These are phyloP conservation scores for Phorcus lineatus DNA, from an alignment of 2,888 invertebrate species.

Conservation along the genomic window DNA sequence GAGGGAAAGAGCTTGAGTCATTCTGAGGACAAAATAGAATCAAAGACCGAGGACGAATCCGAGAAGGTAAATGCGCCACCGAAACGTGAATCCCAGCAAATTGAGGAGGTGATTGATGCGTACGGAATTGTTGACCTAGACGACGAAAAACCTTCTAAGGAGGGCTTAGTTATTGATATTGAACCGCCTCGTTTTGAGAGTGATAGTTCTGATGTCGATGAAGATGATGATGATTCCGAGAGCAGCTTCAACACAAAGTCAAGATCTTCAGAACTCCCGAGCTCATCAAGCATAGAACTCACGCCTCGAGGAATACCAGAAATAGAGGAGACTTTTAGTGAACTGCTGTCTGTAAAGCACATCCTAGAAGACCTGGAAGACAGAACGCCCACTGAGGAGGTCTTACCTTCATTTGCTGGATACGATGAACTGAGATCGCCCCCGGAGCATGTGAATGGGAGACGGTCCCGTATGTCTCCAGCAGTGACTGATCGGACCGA, in stretches of 20 bases:
- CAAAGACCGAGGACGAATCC: constrained; percentile 28
- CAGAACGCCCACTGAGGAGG: constrained; percentile 46
- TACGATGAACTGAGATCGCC: constrained; percentile 8
- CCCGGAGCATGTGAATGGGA: constrained; percentile 8
- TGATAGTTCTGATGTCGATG: not conserved
- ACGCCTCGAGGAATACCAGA: constrained; percentile 32
- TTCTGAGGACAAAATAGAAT: not conserved
- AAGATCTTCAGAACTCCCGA: not conserved
- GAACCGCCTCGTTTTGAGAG: not conserved
- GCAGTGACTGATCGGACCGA: constrained; percentile 55
- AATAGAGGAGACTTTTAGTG: constrained; percentile 46
- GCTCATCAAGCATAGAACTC: not conserved
- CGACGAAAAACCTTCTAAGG: not conserved
- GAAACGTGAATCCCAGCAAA: constrained; percentile 47
- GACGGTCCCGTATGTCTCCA: constrained; percentile 44
- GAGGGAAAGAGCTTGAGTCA: not conserved
- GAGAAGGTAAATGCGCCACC: constrained; percentile 37
- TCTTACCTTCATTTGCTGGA: constrained; percentile 31
- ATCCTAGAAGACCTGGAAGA: constrained; percentile 53
- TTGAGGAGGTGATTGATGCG: constrained; percentile 43
- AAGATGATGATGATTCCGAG: not conserved
- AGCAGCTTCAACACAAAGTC: not conserved
- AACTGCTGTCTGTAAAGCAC: constrained; percentile 42
- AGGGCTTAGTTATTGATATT: not conserved
- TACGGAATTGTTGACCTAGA: constrained; percentile 25